Base-by-base conservation (phyloP, 23 tunicate genomes). In the Oikopleura albicans region DNA sequence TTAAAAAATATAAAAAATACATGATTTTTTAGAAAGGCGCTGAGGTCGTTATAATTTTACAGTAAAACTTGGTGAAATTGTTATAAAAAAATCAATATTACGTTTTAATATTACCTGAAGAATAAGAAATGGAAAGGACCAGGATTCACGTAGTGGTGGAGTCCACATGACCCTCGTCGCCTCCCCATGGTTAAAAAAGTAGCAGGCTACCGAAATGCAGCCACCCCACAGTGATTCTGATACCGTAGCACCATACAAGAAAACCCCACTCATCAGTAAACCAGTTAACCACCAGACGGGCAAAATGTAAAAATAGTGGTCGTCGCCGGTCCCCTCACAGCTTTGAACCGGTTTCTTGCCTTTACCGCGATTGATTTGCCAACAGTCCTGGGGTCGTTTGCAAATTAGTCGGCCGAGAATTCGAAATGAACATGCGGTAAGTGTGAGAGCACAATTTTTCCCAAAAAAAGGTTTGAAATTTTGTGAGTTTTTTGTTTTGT, bases 151-250 rank as follows among this genome's bases (percentile, higher is more conserved):
- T 39, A 95, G 85, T 0, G 99, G 99, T 8, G 99, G 99, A 4
- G 99, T 95, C 99, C 99, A 95, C 99, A 95, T 95, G 39, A 95
- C 96, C 16, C 99, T 66, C 39, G 99, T 95, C 39, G 91, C 91
- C 86, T 95, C 99, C 16, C 99, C 96, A 76, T 95, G 99, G 84
- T 95, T 95, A 86, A 95, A 95, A 87, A 95, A 95, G 39, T 89
- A 88, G 63, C 89, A 91, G 40, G 88, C 87, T 28, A 95, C 96
- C 76, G 90, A 76, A 22, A 88, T 35, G 16, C 89, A 37, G 28
- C 91, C 99, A 16, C 79, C 79, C 79, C 79, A 71, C 4, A 71
- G 37, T 2, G 34, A 12, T 16, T 71, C 79, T 34, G 79, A 71
- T 2, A 71, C 79, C 2, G 79, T 71, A 12, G 79, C 79, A 71